A percentile compares a stretch with the other conserved stretches of the same genome.
These are phyloP conservation scores for Carassius auratus DNA, from an alignment of 2,113 vertebrate species.

Conservation along the genomic window DNA sequence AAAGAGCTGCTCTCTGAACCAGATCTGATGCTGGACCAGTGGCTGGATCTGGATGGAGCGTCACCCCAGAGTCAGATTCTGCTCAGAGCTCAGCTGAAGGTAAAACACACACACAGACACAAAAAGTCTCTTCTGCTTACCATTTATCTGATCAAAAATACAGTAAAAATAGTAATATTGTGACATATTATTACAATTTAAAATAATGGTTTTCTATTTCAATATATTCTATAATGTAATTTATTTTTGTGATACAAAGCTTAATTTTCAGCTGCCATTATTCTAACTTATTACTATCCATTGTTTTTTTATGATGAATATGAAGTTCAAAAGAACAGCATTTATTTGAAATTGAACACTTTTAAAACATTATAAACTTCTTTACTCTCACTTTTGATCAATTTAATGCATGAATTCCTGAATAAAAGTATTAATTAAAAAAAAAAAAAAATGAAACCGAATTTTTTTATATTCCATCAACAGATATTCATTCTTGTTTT, in stretches of 20 bases:
- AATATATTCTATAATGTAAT: background rate
- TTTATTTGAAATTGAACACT: background rate
- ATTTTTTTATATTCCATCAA: too few species aligned
- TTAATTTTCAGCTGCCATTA: background rate
- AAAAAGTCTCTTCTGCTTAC: background rate
- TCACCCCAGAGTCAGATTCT: conserved; percentile 81
- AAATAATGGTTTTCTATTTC: background rate
- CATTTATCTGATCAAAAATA: background rate
- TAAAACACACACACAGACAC: conserved; percentile 58
- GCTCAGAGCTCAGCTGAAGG: conserved; percentile 85
- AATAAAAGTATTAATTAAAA: background rate
- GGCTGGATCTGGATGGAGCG: conserved; percentile 80
- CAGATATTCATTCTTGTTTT: too few species aligned
- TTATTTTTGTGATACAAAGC: background rate
- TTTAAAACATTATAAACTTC: background rate
- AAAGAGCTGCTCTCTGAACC: conserved; percentile 81
- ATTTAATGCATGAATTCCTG: background rate
- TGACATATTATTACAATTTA: background rate
- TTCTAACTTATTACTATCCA: background rate
- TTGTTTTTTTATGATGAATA: background rate
- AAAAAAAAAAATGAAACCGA: too few species aligned
- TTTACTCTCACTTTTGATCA: background rate
- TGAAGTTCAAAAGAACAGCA: background rate
- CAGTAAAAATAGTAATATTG: background rate
- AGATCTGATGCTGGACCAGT: conserved; percentile 81